Percentiles rank a stretch among this genome's conserved stretches.
These are phyloP conservation scores for Corythornis cristatus DNA, from an alignment of 2,113 vertebrate genomes.

Conservation along the genomic window DNA sequence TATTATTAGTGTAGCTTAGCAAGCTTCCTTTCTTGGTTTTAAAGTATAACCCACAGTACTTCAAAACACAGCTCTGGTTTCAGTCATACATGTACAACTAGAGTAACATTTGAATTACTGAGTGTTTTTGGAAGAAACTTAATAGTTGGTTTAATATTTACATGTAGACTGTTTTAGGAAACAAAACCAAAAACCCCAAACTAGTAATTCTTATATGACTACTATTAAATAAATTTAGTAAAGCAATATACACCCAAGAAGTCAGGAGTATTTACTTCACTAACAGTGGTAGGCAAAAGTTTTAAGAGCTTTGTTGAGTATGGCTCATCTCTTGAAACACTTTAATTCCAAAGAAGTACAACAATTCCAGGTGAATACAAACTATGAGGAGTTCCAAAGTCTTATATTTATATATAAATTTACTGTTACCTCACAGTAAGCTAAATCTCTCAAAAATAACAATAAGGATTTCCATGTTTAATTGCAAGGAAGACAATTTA, in stretches of 20 bases:
- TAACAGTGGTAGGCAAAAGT: neutral
- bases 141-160: neutral
- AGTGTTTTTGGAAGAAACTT: neutral
- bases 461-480: neutral
- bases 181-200: neutral
- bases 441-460: neutral
- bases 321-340: neutral
- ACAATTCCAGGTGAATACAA: conserved; percentile 13
- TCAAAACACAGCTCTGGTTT: neutral
- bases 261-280: conserved; percentile 42
- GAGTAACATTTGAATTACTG: neutral
- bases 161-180: neutral
- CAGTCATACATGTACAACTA: neutral
- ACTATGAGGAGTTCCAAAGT: neutral
- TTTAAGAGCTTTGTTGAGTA: conserved; percentile 51
- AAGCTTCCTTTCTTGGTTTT: neutral
- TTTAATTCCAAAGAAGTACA: conserved; percentile 24
- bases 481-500: conserved; percentile 10
- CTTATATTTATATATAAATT: neutral
- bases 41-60: neutral
- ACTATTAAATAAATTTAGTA: conserved; percentile 58
- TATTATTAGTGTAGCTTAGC: neutral
- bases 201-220: conserved; percentile 24
- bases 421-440: neutral
- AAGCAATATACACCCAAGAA: conserved; percentile 19